phyloP scores from a whole-genome alignment of 2,113 vertebrate species.

The Stercorarius parasiticus region DNA sequence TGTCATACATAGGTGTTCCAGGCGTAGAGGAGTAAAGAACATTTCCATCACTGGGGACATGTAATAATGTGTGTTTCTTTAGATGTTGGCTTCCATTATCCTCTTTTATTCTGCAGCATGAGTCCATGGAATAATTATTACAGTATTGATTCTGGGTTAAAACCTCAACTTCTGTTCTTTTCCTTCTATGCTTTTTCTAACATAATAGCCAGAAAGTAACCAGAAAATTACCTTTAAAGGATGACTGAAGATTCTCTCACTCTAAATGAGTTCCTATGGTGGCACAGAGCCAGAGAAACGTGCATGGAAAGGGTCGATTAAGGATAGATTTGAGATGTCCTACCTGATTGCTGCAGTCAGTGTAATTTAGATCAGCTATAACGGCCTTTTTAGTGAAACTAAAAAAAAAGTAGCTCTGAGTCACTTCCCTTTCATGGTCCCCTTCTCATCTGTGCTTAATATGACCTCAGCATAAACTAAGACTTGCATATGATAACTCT shows the following conservation, averaged over 20 bases:
- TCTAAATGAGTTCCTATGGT: background rate
- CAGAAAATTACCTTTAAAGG: background rate
- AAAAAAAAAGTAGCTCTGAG: background rate
- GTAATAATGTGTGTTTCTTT: background rate
- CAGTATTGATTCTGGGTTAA: background rate
- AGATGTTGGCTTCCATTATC: background rate
- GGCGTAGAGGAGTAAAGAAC: background rate
- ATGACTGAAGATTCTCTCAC: background rate
- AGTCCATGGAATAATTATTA: background rate
- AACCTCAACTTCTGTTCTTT: background rate
- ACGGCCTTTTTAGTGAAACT: background rate
- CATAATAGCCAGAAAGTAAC: background rate
- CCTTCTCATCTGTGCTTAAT: background rate
- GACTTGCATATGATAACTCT: background rate
- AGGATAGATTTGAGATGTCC: background rate
- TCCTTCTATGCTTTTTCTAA: background rate
- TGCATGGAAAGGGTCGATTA: background rate
- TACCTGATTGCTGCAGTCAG: background rate
- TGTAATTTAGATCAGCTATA: background rate
- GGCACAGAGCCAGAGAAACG: background rate
- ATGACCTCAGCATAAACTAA: background rate
- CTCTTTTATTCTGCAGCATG: background rate
- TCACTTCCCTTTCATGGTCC: background rate
- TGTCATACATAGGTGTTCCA: background rate
- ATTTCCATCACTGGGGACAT: no score